Evolutionary conservation across 2,797 vertebrate genomes (phyloP).

Genomic region (Salmo trutta): DNA sequence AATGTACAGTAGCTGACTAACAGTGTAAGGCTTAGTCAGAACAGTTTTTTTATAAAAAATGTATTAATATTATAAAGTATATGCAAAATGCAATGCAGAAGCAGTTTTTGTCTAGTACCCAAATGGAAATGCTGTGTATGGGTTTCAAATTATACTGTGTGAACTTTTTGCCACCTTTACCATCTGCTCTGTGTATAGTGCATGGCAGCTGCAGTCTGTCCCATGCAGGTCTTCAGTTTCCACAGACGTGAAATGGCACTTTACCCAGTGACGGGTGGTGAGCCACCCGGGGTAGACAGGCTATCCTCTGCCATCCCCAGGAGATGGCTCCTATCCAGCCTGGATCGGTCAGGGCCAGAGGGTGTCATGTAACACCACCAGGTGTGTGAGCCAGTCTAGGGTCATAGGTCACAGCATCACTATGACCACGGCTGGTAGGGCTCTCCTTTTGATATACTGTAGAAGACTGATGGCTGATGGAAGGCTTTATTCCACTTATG

Average conservation of each 20-base stretch:
- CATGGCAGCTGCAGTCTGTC: constrained; percentile 64
- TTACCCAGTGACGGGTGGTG: constrained; percentile 42
- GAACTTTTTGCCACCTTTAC: constrained; percentile 55
- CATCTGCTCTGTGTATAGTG: constrained; percentile 62
- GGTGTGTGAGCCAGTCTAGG: constrained; percentile 49
- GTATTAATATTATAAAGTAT: constrained; percentile 6
- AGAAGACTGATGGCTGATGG: constrained; percentile 20
- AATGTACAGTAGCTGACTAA: background rate
- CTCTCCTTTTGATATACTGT: constrained; percentile 16
- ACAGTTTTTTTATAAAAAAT: too few relatives aligned
- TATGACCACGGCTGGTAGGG: constrained; percentile 40
- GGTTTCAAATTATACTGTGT: constrained; percentile 56
- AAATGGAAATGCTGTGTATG: constrained; percentile 42
- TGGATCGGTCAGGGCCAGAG: constrained; percentile 1
- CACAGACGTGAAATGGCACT: constrained; percentile 51
- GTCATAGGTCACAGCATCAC: constrained; percentile 45
- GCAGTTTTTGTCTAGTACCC: background rate
- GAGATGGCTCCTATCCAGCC: constrained; percentile 42
- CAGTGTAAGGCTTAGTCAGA: background rate
- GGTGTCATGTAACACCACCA: constrained; percentile 57
- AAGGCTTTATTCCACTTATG: constrained; percentile 16
- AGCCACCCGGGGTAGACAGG: constrained; percentile 53
- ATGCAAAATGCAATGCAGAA: too few relatives aligned
- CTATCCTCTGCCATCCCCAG: constrained; percentile 37
- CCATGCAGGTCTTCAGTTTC: constrained; percentile 60